Evolutionary conservation across 2,113 vertebrate species (phyloP).

Genomic region (Pseudopodoces humilis): DNA sequence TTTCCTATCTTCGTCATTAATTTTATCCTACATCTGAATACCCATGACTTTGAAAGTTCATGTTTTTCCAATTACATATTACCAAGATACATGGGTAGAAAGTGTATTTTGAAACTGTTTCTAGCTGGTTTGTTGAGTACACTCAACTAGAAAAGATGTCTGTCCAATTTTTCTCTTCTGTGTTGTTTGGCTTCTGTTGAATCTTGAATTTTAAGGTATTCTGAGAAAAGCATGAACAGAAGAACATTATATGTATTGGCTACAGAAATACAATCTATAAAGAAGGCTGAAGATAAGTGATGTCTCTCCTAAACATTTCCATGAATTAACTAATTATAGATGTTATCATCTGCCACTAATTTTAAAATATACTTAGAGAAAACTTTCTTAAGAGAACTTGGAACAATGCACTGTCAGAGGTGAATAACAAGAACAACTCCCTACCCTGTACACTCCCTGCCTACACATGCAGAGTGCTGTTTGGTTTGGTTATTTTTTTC

Average conservation of each 20-base stretch:
- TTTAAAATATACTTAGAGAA: background rate
- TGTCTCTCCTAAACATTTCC: background rate
- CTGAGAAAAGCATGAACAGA: background rate
- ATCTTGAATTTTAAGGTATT: background rate
- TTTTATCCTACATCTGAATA: background rate
- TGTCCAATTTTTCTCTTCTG: constrained; percentile 4
- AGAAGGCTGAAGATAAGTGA: background rate
- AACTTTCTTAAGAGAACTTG: background rate
- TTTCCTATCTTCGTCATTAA: background rate
- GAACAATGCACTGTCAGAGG: background rate
- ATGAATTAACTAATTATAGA: background rate
- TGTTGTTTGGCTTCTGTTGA: background rate
- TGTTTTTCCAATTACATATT: constrained; percentile 22
- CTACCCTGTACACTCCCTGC: background rate
- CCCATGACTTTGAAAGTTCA: background rate
- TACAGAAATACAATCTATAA: background rate
- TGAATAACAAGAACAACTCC: background rate
- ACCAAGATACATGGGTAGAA: constrained; percentile 27
- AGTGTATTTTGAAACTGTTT: constrained; percentile 34
- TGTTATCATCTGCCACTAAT: background rate
- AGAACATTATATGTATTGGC: background rate
- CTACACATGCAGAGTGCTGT: background rate
- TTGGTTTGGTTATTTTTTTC: background rate
- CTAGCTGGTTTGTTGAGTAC: constrained; percentile 17
- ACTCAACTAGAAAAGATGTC: background rate